These are phyloP conservation scores for Avahi laniger DNA, from an alignment of 2,797 vertebrate genomes.

Conservation along the genomic window DNA sequence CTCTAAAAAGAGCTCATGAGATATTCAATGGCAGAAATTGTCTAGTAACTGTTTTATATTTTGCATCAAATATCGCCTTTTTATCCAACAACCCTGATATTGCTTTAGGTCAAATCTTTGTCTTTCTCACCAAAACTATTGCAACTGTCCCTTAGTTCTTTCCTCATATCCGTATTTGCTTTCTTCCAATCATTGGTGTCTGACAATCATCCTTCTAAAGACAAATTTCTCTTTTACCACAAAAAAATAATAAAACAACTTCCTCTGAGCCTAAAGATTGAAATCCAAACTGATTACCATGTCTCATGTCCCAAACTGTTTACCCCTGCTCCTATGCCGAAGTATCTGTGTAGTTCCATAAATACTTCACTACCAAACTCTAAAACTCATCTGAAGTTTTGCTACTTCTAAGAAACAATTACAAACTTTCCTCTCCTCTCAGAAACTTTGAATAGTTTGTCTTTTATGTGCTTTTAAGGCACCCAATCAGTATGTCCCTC, in stretches of 20 bases:
- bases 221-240: not conserved
- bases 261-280: not conserved
- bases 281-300: not conserved
- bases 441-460: not conserved
- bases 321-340: not conserved
- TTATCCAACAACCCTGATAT: not conserved
- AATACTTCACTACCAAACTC: not conserved
- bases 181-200: not conserved
- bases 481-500: not conserved
- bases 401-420: not conserved
- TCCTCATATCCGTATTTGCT: not conserved
- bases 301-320: not conserved
- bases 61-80: not conserved
- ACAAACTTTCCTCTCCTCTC: not conserved
- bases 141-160: not conserved
- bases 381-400: not conserved
- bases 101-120: not conserved
- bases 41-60: not conserved
- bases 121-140: not conserved
- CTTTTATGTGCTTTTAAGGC: not conserved
- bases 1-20: not conserved
- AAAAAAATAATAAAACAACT: not conserved
- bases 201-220: not conserved
- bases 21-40: not conserved
- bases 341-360: not conserved